A percentile compares a stretch with the other conserved stretches of the same genome.
Conservation (phyloP, 2,113 vertebrate genomes). For the Fulica atra region DNA sequence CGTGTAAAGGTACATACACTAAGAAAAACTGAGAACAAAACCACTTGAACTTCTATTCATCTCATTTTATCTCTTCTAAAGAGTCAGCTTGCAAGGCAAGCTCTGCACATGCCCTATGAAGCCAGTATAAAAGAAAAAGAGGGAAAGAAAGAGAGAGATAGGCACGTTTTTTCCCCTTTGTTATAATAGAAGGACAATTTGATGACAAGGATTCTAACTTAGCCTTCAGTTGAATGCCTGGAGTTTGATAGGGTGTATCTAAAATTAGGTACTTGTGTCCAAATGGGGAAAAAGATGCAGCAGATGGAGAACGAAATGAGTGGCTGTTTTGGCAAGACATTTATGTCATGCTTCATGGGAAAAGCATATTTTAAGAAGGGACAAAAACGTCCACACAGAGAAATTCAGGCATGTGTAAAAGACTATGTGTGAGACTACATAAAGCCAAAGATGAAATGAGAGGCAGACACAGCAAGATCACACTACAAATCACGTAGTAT, state of each 20-base stretch:
- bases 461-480: not conserved
- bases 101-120: not conserved
- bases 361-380: slow-evolving; percentile 15
- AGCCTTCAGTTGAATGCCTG: not conserved
- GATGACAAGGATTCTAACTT: not conserved
- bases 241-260: not conserved
- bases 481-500: rapidly evolving
- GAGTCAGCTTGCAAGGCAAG: not conserved
- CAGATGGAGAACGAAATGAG: not conserved
- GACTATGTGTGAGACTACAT: not conserved
- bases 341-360: not conserved
- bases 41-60: not conserved
- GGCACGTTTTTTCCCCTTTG: not conserved
- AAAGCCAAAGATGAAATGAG: not conserved
- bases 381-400: not conserved
- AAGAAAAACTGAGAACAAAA: not conserved
- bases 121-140: not conserved
- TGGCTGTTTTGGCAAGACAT: not conserved
- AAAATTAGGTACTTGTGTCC: slow-evolving; percentile 3
- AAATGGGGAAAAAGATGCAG: not conserved
- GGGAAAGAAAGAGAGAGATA: not conserved
- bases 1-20: not conserved
- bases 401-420: slow-evolving; percentile 4
- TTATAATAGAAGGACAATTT: not conserved
- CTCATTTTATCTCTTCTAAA: not conserved